Conservation (phyloP, 1,140 invertebrate genomes). For the Calliphora vicina region DNA sequence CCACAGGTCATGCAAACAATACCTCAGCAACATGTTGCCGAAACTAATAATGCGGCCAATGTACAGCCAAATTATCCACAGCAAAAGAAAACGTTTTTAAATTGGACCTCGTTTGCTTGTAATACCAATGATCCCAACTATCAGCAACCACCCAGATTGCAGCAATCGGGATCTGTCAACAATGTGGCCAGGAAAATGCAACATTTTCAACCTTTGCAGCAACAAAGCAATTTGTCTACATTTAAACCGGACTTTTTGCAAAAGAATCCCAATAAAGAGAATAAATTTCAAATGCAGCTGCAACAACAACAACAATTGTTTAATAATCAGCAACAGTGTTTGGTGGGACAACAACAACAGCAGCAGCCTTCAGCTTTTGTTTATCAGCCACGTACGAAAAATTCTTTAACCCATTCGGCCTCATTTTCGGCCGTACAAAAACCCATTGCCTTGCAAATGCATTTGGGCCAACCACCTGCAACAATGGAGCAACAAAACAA, state of each 20-base stretch:
- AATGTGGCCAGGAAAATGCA: slow-evolving; percentile 46
- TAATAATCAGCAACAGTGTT: slow-evolving; percentile 36
- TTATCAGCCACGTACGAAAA: slow-evolving; percentile 14
- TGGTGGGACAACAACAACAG: slow-evolving; percentile 31
- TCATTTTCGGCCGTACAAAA: slow-evolving; percentile 37
- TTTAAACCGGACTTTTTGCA: slow-evolving; percentile 24
- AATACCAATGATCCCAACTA: slow-evolving; percentile 54
- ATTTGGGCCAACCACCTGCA: background rate
- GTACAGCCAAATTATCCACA: slow-evolving; percentile 48
- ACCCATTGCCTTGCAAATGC: slow-evolving; percentile 28
- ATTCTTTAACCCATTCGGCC: slow-evolving; percentile 38
- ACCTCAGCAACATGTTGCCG: slow-evolving; percentile 43
- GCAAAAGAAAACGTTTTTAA: slow-evolving; percentile 55
- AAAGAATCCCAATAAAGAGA: slow-evolving; percentile 28
- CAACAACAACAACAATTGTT: slow-evolving; percentile 50
- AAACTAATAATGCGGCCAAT: slow-evolving; percentile 44
- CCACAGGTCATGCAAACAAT: slow-evolving; percentile 50
- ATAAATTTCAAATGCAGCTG: slow-evolving; percentile 15
- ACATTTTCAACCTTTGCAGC: slow-evolving; percentile 24
- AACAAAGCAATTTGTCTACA: background rate
- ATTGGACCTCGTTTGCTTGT: slow-evolving; percentile 58
- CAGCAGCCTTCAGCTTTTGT: slow-evolving; percentile 28
- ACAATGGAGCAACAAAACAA: slow-evolving; percentile 34
- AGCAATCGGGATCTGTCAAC: slow-evolving; percentile 53
- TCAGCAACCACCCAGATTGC: slow-evolving; percentile 51